phyloP scores from a whole-genome alignment of 1,140 invertebrate species.

The Liolophura sinensis region DNA sequence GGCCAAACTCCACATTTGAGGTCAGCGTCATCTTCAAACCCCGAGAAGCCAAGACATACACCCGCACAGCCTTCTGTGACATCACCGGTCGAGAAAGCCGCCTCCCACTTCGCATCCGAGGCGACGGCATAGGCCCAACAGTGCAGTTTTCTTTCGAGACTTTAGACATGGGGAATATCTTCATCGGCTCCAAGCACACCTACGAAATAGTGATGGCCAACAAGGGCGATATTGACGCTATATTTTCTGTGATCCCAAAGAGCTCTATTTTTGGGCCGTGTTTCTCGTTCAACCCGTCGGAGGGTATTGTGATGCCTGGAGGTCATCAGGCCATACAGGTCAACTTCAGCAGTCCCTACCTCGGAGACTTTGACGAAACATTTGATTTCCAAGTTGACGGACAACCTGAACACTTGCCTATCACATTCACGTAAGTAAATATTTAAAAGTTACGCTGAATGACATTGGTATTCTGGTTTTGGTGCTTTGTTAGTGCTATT shows the following conservation, averaged over 20 bases:
- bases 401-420: constrained; percentile 41
- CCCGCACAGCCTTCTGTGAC: constrained; percentile 55
- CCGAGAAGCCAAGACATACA: constrained; percentile 52
- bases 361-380: constrained; percentile 57
- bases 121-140: constrained; percentile 56
- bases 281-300: constrained; percentile 56
- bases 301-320: constrained; percentile 56
- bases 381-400: constrained; percentile 58
- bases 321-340: constrained; percentile 58
- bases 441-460: constrained; percentile 1
- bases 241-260: constrained; percentile 49
- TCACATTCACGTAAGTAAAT: constrained; percentile 46
- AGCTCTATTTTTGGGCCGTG: constrained; percentile 51
- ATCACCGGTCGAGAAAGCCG: constrained; percentile 56
- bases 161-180: constrained; percentile 59
- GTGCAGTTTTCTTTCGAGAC: constrained; percentile 54
- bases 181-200: constrained; percentile 54
- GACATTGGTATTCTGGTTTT: neutral
- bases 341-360: constrained; percentile 44
- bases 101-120: constrained; percentile 53
- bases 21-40: constrained; percentile 57
- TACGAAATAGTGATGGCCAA: constrained; percentile 59
- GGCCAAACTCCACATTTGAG: constrained; percentile 55
- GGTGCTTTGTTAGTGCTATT: no score
- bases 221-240: constrained; percentile 59